Evolutionary conservation across 2,113 vertebrate genomes (phyloP), one percentile per base, ranked within the genome.

Genomic region (Ardeotis arabs): DNA sequence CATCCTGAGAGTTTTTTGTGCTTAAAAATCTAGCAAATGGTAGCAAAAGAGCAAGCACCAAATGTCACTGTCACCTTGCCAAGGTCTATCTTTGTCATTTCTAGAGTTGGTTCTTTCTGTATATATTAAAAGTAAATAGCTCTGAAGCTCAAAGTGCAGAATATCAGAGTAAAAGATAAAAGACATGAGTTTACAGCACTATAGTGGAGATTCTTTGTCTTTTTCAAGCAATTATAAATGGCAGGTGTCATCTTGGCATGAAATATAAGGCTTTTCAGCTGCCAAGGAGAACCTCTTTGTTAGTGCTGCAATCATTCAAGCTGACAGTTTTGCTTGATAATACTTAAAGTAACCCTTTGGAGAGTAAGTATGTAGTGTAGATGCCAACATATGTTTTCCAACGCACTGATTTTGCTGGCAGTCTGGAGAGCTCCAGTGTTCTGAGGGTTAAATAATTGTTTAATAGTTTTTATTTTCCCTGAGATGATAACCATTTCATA

Each of bases 211-310:
- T 76, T 67, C 35, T 82, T 90, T 84, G 89, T 85, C 75, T 90
- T 72, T 81, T 89, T 90, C 35, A 73, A 85, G 70, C 47, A 81
- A 85, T 91, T 91, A 69, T 86, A 93, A 95, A 95, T 96, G 96
- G 83, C 90, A 95, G 85, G 66, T 96, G 86, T 87, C 94, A 81
- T 88, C 52, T 87, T 92, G 89, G 80, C 77, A 75, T 84, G 89
- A 92, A 68, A 55, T 95, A 70, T 12, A 90, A 66, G 77, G 56
- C 41, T 79, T 83, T 52, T 29, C 2, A 1, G 62, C 83, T 95
- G 83, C 90, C 80, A 89, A 95, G 80, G 56, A 90, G 63, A 91
- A 75, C 52, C 76, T 89, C 18, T 89, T 95, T 95, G 67, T 85
- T 92, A 92, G 73, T 22, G 35, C 56, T 89, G 33, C 33, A 73